These are phyloP conservation scores for Heliconius hortense DNA, from an alignment of 2,888 invertebrate genomes.

Conservation along the genomic window DNA sequence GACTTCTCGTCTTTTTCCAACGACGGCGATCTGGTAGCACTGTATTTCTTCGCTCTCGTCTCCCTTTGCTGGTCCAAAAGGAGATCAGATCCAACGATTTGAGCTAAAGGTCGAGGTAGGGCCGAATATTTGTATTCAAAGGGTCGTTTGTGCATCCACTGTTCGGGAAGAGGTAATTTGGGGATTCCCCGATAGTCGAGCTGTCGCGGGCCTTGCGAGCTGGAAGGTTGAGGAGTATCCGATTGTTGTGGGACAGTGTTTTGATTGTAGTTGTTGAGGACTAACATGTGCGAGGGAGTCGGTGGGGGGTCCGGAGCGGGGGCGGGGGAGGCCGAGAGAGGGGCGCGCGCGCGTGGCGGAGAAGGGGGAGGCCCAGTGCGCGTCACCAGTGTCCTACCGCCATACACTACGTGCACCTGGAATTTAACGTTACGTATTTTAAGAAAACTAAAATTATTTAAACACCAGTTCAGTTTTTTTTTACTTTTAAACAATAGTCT, in stretches of 20 bases:
- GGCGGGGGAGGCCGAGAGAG: slow-evolving; percentile 47
- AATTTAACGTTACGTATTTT: slow-evolving; percentile 24
- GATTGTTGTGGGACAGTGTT: slow-evolving; percentile 44
- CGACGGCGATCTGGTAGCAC: slow-evolving; percentile 75
- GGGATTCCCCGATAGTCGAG: slow-evolving; percentile 59
- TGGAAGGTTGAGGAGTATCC: slow-evolving; percentile 47
- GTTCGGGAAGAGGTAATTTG: slow-evolving; percentile 70
- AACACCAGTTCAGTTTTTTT: no score
- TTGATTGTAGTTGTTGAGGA: slow-evolving; percentile 47
- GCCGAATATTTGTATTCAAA: slow-evolving; percentile 68
- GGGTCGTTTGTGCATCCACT: slow-evolving; percentile 72
- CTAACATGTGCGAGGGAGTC: slow-evolving; percentile 48
- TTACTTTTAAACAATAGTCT: no score
- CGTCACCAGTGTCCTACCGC: slow-evolving; percentile 48
- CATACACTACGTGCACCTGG: slow-evolving; percentile 71
- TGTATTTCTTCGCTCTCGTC: slow-evolving; percentile 66
- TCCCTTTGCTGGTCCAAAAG: slow-evolving; percentile 64
- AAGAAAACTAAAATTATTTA: background rate
- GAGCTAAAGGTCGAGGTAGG: slow-evolving; percentile 69
- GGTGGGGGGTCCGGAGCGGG: slow-evolving; percentile 48
- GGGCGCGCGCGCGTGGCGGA: slow-evolving; percentile 45
- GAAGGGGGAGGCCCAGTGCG: slow-evolving; percentile 44
- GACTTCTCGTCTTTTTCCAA: slow-evolving; percentile 79
- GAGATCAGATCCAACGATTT: slow-evolving; percentile 61
- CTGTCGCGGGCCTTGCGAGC: slow-evolving; percentile 46